These are phyloP conservation scores for Lamproptera curius DNA, from an alignment of 2,888 invertebrate species.

Conservation along the genomic window DNA sequence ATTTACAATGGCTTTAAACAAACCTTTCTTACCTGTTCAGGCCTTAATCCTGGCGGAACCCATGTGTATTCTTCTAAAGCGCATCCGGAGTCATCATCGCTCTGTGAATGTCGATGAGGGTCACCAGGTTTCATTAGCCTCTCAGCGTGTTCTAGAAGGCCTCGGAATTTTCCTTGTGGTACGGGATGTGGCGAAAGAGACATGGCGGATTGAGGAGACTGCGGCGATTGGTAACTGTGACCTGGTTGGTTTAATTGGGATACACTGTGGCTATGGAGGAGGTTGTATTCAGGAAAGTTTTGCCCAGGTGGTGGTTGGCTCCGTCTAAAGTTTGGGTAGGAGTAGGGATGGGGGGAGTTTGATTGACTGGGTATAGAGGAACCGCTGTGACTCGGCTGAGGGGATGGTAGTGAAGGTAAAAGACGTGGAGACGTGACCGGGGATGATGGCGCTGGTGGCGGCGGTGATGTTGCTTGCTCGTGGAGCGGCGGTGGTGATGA, in stretches of 20 bases:
- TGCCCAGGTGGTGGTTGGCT: constrained; percentile 45
- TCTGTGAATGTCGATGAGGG: constrained; percentile 92
- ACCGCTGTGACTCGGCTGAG: constrained; percentile 62
- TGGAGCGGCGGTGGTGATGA: constrained; percentile 65
- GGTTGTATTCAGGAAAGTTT: constrained; percentile 48
- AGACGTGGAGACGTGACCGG: constrained; percentile 51
- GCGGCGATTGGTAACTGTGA: constrained; percentile 57
- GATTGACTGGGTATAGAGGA: constrained; percentile 60
- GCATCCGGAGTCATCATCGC: constrained; percentile 98
- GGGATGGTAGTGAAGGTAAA: constrained; percentile 55
- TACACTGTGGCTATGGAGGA: constrained; percentile 53
- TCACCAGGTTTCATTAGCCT: constrained; percentile 82
- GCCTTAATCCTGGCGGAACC: constrained; percentile 97
- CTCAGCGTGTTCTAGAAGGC: constrained; percentile 73
- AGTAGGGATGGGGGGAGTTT: constrained; percentile 63
- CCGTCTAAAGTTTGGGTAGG: constrained; percentile 59
- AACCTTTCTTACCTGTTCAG: constrained; percentile 97
- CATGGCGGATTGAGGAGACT: constrained; percentile 68
- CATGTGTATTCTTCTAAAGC: constrained; percentile 98
- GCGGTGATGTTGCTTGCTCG: constrained; percentile 56
- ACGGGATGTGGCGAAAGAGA: constrained; percentile 65
- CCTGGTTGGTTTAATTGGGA: constrained; percentile 51
- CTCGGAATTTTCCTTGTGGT: constrained; percentile 65
- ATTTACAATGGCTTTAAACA: no score
- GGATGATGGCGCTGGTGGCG: constrained; percentile 61